Base-by-base conservation (phyloP, 2,888 invertebrate species). In the Congeria kusceri region DNA sequence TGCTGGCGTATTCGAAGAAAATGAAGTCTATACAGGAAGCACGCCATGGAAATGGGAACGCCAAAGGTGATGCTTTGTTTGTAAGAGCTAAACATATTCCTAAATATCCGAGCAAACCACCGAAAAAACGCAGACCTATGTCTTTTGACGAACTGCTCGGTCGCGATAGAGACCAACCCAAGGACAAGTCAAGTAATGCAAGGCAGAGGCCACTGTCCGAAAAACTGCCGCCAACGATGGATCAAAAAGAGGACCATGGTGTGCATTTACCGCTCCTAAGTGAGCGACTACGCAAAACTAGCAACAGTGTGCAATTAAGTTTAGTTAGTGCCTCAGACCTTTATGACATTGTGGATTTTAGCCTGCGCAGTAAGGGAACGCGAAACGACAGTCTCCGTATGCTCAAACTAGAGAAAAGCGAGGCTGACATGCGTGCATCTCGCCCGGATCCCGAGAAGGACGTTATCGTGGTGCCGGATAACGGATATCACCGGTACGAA, bases 261-360 rank as follows among this genome's bases (percentile, higher is more conserved):
- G 46, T 81, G 15, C 77, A 77, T 28, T 71, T 87, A 13, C 87
- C 87, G 3, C 59, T 77, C 27, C 61, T 86, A 39, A 78, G 80
- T 4, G 86, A 87, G 18, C 68, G 84, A 11, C 73, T 82, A 29
- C 70, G 64, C n/a, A 83, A 85, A 49, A 56, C 79, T 1, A 76
- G 74, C 57, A 80, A 74, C 56, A 80, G 75, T 47, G 83, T 88
- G n/a, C 81, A 84, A 59, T 85, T 89, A 23, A 88, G 86, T 63
- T 83, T 89, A 39, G 89, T 88, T 0, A 88, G 87, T 77, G 88
- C 89, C 0, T 86, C 89, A 3, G 89, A 89, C 63, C 76, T 89
- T 9, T 88, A 87, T 68, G 89, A 89, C 20, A 80, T 89, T n/a
- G 87, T 89, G 15, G 89, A 89, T 66, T 86, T 86, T 62, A 88